Evolutionary conservation across 2,888 invertebrate species (phyloP).

Genomic region (Drosophila paramelanica): DNA sequence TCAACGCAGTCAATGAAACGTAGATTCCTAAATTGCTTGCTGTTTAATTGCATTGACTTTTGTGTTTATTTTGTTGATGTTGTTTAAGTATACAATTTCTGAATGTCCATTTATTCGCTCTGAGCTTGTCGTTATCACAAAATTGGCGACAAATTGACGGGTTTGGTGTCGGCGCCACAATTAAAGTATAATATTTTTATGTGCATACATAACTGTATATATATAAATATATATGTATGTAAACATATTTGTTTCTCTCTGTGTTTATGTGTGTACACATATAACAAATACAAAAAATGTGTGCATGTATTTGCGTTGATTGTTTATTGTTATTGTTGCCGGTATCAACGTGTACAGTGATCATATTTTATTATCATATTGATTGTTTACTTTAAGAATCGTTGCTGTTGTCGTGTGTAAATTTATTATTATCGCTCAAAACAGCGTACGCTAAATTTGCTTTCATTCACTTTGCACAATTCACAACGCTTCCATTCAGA

Average conservation of each 20-base stretch:
- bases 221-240: no score
- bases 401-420: conserved; percentile 12
- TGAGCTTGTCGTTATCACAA: conserved; percentile 53
- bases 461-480: conserved; percentile 43
- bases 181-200: conserved; percentile 15
- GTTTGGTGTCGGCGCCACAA: conserved; percentile 41
- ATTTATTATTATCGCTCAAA: conserved; percentile 29
- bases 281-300: background rate
- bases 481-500: conserved; percentile 43
- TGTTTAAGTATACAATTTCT: conserved; percentile 16
- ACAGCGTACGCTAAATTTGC: conserved; percentile 30
- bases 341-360: conserved; percentile 15
- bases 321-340: conserved; percentile 41
- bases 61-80: conserved; percentile 5
- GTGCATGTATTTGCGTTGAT: conserved; percentile 11
- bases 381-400: conserved; percentile 21
- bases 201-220: background rate
- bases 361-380: conserved; percentile 35
- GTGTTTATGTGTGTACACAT: background rate
- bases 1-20: conserved; percentile 4
- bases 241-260: background rate
- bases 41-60: conserved; percentile 28
- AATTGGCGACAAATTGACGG: conserved; percentile 72
- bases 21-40: conserved; percentile 13
- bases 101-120: conserved; percentile 18